phyloP scores from a whole-genome alignment of 1,140 invertebrate species.

The Tetragonula clypearis region DNA sequence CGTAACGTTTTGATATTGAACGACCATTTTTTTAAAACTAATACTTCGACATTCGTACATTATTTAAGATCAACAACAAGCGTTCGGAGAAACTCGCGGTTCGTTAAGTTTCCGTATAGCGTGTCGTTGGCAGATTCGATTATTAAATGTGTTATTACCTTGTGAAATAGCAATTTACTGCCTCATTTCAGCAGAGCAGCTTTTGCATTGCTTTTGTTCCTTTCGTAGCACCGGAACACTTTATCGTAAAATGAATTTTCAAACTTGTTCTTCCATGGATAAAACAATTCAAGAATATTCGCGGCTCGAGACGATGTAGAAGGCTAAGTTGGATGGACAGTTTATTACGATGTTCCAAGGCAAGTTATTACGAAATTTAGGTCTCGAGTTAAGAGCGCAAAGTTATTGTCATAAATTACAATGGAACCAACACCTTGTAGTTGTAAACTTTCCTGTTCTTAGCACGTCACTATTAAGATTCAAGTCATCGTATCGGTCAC shows the following conservation, averaged over 20 bases:
- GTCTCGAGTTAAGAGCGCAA: background rate
- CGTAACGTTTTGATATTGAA: background rate
- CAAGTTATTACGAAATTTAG: background rate
- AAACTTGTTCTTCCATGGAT: background rate
- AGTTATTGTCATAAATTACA: conserved; percentile 18
- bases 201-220: background rate
- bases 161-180: conserved; percentile 39
- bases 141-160: conserved; percentile 34
- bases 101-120: background rate
- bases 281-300: background rate
- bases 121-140: conserved; percentile 8
- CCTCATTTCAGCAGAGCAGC: background rate
- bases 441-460: background rate
- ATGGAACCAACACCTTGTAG: background rate
- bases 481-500: too few species aligned
- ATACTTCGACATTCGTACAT: background rate
- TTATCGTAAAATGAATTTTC: conserved; percentile 13
- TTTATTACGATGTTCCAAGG: background rate
- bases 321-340: background rate
- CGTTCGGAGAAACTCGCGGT: conserved; percentile 17
- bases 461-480: background rate
- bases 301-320: background rate
- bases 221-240: background rate
- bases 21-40: background rate
- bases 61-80: background rate